Evolutionary conservation across 2,113 vertebrate species (phyloP).

Genomic region (Dromaius novaehollandiae): DNA sequence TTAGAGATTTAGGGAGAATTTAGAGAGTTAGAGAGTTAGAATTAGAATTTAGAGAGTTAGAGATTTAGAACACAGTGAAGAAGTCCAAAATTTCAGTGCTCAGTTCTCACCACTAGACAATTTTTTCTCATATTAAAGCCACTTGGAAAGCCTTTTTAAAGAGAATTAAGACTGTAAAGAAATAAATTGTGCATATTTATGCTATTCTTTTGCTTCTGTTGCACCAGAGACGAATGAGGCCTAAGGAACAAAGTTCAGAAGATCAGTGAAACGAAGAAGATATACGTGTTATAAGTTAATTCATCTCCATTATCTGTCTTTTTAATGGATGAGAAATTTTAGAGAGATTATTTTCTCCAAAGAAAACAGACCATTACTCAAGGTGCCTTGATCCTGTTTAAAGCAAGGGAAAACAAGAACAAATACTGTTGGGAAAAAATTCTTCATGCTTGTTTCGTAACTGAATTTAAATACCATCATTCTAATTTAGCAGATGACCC

Average conservation of each 20-base stretch:
- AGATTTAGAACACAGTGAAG: not conserved
- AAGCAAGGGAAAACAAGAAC: constrained; percentile 17
- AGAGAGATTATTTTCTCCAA: not conserved
- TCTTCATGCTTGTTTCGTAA: not conserved
- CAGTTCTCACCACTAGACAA: not conserved
- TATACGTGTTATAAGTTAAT: not conserved
- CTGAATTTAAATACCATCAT: not conserved
- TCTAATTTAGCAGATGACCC: not conserved
- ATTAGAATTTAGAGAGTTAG: too few relatives aligned
- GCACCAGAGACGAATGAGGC: not conserved
- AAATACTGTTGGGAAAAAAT: not conserved
- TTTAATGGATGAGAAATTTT: not conserved
- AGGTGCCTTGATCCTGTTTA: not conserved
- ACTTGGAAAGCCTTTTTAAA: not conserved
- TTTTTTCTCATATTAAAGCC: not conserved
- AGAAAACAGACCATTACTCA: not conserved
- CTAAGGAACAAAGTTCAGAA: constrained; percentile 16
- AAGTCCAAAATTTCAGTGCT: not conserved
- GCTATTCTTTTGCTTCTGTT: not conserved
- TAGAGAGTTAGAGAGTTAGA: too few relatives aligned
- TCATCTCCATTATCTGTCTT: not conserved
- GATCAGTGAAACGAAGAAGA: not conserved
- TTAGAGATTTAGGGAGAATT: not conserved
- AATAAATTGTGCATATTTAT: not conserved
- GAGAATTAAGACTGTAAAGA: not conserved